Percentiles rank a stretch among this genome's conserved stretches.
phyloP scores from a whole-genome alignment of 1,140 invertebrate genomes.

The Apolygus lucorum region DNA sequence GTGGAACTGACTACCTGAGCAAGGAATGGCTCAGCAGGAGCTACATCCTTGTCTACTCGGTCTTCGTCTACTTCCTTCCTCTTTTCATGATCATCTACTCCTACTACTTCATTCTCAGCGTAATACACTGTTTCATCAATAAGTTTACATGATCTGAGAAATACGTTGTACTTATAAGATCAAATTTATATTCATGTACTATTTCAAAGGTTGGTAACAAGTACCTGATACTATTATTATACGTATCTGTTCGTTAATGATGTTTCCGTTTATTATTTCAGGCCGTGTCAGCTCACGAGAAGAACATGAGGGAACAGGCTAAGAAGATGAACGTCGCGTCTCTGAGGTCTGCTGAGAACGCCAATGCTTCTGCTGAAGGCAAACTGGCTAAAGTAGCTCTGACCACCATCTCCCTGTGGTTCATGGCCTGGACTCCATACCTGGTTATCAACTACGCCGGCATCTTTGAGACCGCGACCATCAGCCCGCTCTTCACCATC shows the following conservation, averaged over 20 bases:
- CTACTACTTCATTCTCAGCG: conserved; percentile 68
- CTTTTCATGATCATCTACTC: conserved; percentile 63
- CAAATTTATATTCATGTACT: too few species aligned
- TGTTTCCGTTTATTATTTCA: conserved; percentile 32
- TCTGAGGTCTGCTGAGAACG: conserved; percentile 55
- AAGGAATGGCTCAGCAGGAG: conserved; percentile 54
- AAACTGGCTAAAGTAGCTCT: conserved; percentile 72
- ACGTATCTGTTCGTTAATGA: neutral
- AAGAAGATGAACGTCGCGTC: conserved; percentile 80
- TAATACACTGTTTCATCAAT: too few species aligned
- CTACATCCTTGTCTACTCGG: conserved; percentile 59
- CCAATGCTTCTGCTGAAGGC: conserved; percentile 59
- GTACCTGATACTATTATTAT: conserved; percentile 23
- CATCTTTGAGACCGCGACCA: conserved; percentile 54
- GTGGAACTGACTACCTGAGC: conserved; percentile 72
- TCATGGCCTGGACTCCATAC: conserved; percentile 77
- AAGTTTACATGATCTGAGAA: too few species aligned
- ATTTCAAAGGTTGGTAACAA: too few species aligned
- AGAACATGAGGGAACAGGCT: conserved; percentile 69
- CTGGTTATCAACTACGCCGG: conserved; percentile 68
- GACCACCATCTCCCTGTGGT: conserved; percentile 72
- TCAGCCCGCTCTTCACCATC: conserved; percentile 63
- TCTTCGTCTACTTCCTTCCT: conserved; percentile 63
- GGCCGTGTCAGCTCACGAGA: conserved; percentile 70
- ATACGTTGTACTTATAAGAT: too few species aligned